Evolutionary conservation across 2,888 invertebrate genomes (phyloP), one percentile per base, ranked within the genome.

Genomic region (Zele albiditarsus): DNA sequence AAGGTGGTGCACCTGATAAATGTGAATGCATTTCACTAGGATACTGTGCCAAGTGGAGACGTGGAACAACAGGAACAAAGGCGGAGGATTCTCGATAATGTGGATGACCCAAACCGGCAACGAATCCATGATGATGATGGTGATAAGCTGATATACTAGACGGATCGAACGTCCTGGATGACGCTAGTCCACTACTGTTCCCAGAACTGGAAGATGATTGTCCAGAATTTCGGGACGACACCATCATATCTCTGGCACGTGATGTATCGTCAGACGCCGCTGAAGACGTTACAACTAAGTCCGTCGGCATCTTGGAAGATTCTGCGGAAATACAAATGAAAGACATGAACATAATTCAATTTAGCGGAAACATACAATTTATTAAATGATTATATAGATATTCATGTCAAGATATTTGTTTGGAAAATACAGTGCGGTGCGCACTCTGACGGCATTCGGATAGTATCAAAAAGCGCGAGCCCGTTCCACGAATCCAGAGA

Each of bases 1-100:
- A 83, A 1, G 85, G 82, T 0, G 86, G 84, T 3, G 85, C 85
- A 0, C 83, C 86, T 6, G 88, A 80, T 8, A 95, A 84, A 16
- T 92, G 91, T 46, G 95, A 93, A 83, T 94, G 94, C 88, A 94
- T 92, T 82, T 94, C 94, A 65, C 93, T 92, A 0, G 94, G 92
- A 83, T 94, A 95, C 38, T 95, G 91, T 25, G 94, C 93, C 31
- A 94, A 92, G 79, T 95, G 94, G 84, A 95, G 92, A 83, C 96
- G 91, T 60, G 96, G 96, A 74, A 96, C 94, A 71, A 96, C 96
- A 42, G 96, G 96, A 70, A 96, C 96, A 89, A 96, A 96, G 1
- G 96, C 96, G 16, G 96, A 96, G 10, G 94, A 93, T 89, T 95
- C 95, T 60, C 95, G 92, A 87, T 95, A 95, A 69, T 93, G 91